Conservation (phyloP, 2,888 invertebrate species). For the Thymelicus sylvestris region DNA sequence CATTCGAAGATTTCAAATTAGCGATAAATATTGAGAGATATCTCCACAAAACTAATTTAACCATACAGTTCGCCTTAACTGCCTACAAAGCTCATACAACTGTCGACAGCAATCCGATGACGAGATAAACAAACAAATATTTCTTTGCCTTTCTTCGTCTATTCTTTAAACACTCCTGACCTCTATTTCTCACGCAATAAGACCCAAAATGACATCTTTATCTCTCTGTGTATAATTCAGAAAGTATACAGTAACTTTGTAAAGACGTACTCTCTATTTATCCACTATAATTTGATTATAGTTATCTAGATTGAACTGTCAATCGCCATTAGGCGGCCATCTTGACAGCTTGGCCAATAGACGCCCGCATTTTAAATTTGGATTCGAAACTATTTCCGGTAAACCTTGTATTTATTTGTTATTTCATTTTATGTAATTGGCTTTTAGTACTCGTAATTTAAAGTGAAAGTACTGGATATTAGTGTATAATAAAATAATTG, state of each 20-base stretch:
- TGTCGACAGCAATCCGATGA: conserved; percentile 61
- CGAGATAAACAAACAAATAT: conserved; percentile 49
- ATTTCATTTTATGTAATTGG: conserved; percentile 1
- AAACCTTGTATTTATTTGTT: conserved; percentile 5
- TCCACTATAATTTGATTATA: conserved; percentile 66
- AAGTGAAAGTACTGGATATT: not conserved
- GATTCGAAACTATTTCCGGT: conserved; percentile 33
- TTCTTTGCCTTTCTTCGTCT: conserved; percentile 15
- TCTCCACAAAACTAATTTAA: conserved; percentile 58
- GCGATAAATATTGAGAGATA: conserved; percentile 41
- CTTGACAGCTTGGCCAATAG: conserved; percentile 54
- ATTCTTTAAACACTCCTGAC: not conserved
- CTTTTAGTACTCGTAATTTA: not conserved
- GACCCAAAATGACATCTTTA: conserved; percentile 20
- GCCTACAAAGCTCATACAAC: conserved; percentile 61
- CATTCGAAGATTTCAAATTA: conserved; percentile 39
- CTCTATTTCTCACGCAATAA: conserved; percentile 35
- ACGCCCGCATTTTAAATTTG: conserved; percentile 12
- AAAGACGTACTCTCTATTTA: conserved; percentile 47
- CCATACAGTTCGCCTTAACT: conserved; percentile 58
- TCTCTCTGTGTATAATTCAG: conserved; percentile 16
- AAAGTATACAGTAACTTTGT: conserved; percentile 38
- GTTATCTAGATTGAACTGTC: conserved; percentile 79
- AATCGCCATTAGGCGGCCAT: conserved; percentile 71
- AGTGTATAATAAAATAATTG: not conserved